Percentiles rank a stretch among this genome's conserved stretches.
Conservation (phyloP, 1,140 invertebrate genomes). For the Euborellia annulipes region DNA sequence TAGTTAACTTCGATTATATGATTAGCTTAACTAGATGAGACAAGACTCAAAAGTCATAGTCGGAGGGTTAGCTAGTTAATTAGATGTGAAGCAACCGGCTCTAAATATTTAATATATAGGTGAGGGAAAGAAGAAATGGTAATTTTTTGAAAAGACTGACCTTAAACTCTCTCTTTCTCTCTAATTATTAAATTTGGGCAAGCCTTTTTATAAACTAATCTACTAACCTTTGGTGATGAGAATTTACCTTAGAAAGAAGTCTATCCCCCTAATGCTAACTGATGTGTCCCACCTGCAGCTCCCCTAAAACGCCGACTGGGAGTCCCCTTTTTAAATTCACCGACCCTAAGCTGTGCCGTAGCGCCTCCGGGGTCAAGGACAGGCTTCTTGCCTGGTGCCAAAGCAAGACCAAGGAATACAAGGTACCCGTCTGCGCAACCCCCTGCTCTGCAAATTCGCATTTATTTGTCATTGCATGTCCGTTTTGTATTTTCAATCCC, state of each 20-base stretch:
- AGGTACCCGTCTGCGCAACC: slow-evolving; percentile 41
- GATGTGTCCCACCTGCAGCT: slow-evolving; percentile 28
- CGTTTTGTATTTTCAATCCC: not conserved
- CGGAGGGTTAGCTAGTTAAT: too few relatives aligned
- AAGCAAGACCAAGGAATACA: slow-evolving; percentile 88
- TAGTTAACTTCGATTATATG: too few relatives aligned
- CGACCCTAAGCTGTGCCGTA: slow-evolving; percentile 65
- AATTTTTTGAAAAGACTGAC: too few relatives aligned
- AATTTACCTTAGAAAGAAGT: not conserved
- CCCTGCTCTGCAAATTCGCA: not conserved
- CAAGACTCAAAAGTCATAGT: too few relatives aligned
- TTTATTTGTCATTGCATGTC: slow-evolving; percentile 5
- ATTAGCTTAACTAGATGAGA: too few relatives aligned
- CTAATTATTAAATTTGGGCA: too few relatives aligned
- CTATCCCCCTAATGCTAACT: not conserved
- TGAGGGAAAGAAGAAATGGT: too few relatives aligned
- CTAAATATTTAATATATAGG: too few relatives aligned
- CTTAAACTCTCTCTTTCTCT: too few relatives aligned
- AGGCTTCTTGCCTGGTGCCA: slow-evolving; percentile 90
- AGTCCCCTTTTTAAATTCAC: slow-evolving; percentile 67
- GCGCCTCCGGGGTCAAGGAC: slow-evolving; percentile 87
- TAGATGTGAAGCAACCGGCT: too few relatives aligned
- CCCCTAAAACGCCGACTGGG: slow-evolving; percentile 36
- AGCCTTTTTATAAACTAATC: too few relatives aligned
- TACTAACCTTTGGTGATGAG: not conserved